These are phyloP conservation scores for Lasioglossum vierecki DNA, from an alignment of 2,888 invertebrate species.

Conservation along the genomic window DNA sequence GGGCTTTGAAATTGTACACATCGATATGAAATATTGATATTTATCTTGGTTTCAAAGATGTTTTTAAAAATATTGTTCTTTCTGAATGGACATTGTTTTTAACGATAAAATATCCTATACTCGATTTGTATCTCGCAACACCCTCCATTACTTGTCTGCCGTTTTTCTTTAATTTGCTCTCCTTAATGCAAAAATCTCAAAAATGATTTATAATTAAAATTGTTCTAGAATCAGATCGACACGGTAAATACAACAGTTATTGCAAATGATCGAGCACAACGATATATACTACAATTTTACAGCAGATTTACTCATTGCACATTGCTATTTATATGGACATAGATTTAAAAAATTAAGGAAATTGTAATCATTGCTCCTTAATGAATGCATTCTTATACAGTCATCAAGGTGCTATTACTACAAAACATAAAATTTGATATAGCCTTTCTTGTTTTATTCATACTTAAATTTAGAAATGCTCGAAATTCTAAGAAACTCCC, in stretches of 20 bases:
- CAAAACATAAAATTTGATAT: neutral
- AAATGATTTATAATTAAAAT: neutral
- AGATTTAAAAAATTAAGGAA: constrained; percentile 23
- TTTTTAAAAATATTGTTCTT: neutral
- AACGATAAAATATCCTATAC: neutral
- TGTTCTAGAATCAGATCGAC: neutral
- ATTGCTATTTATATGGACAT: constrained; percentile 27
- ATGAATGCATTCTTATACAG: constrained; percentile 24
- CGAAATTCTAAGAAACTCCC: neutral
- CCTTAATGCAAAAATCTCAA: neutral
- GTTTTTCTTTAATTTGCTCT: neutral
- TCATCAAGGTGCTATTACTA: constrained; percentile 16
- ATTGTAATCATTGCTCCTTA: constrained; percentile 19
- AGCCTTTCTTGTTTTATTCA: neutral
- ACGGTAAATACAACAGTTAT: constrained; percentile 30
- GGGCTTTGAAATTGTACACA: constrained; percentile 22
- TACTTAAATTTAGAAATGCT: neutral
- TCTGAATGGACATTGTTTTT: neutral
- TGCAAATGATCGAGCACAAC: constrained; percentile 27
- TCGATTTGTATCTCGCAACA: constrained; percentile 10
- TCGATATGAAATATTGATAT: constrained; percentile 14
- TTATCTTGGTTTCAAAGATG: neutral
- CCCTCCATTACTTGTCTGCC: neutral
- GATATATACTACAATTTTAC: constrained; percentile 17
- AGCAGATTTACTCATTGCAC: constrained; percentile 33